phyloP scores from a whole-genome alignment of 92 coral and sea anemone species.

The Zoanthus sociatus region DNA sequence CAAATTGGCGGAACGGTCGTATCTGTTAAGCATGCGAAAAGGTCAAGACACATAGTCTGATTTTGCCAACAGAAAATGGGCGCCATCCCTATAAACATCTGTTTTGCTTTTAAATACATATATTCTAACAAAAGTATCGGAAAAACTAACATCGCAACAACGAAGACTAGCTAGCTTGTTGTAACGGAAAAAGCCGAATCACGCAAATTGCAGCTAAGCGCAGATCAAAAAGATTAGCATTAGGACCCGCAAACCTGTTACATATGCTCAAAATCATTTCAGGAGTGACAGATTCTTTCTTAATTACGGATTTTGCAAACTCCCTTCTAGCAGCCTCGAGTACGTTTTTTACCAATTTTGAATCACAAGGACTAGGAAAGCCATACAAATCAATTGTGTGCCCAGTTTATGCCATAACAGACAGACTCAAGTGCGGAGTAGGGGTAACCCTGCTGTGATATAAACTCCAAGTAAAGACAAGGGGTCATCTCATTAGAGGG shows the following conservation, averaged over 20 bases:
- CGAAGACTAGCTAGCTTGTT: background rate
- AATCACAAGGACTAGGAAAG: slow-evolving; percentile 11
- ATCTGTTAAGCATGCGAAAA: slow-evolving; percentile 40
- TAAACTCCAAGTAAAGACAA: slow-evolving; percentile 20
- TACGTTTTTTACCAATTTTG: slow-evolving; percentile 4
- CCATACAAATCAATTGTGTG: slow-evolving; percentile 7
- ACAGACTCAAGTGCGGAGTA: slow-evolving; percentile 22
- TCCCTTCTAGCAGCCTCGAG: background rate
- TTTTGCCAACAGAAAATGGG: slow-evolving; percentile 46
- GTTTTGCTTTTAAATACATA: slow-evolving; percentile 52
- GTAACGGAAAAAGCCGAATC: background rate
- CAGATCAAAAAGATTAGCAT: background rate
- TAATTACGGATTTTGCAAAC: background rate
- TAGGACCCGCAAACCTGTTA: background rate
- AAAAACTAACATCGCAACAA: background rate
- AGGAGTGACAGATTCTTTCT: slow-evolving; percentile 18
- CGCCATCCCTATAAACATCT: slow-evolving; percentile 58
- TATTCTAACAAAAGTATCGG: slow-evolving; percentile 8
- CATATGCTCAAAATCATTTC: background rate
- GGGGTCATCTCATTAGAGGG: slow-evolving; percentile 5
- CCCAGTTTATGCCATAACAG: slow-evolving; percentile 27
- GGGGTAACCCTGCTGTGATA: background rate
- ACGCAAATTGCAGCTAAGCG: slow-evolving; percentile 7
- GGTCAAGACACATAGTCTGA: slow-evolving; percentile 43
- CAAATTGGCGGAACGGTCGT: slow-evolving; percentile 31